A percentile compares a stretch with the other conserved stretches of the same genome.
Evolutionary conservation across 92 coral and sea anemone genomes (phyloP).

Genomic region (Scolanthus callimorphus): DNA sequence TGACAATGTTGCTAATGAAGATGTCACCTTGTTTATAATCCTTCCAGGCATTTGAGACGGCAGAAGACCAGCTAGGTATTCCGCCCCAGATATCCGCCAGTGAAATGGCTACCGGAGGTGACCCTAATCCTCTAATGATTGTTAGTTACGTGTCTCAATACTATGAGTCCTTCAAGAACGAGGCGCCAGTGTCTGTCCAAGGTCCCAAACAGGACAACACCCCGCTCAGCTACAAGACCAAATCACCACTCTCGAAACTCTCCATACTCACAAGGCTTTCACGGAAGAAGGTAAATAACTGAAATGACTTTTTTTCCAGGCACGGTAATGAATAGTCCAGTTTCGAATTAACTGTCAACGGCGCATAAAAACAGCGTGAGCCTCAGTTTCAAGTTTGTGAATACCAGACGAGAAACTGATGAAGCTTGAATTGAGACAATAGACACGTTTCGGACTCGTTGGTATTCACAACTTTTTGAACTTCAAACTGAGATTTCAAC

Average conservation of each 20-base stretch:
- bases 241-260: conserved; percentile 89
- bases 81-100: conserved; percentile 95
- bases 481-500: no score
- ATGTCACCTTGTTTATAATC: neutral
- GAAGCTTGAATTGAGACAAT: no score
- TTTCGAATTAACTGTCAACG: no score
- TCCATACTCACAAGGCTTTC: conserved; percentile 87
- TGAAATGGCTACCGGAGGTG: conserved; percentile 71
- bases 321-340: no score
- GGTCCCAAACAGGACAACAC: conserved; percentile 14
- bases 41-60: conserved; percentile 83
- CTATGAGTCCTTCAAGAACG: conserved; percentile 89
- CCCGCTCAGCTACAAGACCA: conserved; percentile 62
- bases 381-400: no score
- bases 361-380: no score
- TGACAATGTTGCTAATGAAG: no score
- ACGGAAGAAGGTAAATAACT: conserved; percentile 71
- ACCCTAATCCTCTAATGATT: conserved; percentile 80
- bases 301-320: no score
- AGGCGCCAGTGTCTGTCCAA: conserved; percentile 29
- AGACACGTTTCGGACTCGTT: no score
- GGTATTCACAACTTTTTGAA: no score
- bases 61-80: conserved; percentile 94
- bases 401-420: no score
- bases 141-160: conserved; percentile 91